Evolutionary conservation across 2,113 vertebrate genomes (phyloP).

Genomic region (Bujurquina vittata): DNA sequence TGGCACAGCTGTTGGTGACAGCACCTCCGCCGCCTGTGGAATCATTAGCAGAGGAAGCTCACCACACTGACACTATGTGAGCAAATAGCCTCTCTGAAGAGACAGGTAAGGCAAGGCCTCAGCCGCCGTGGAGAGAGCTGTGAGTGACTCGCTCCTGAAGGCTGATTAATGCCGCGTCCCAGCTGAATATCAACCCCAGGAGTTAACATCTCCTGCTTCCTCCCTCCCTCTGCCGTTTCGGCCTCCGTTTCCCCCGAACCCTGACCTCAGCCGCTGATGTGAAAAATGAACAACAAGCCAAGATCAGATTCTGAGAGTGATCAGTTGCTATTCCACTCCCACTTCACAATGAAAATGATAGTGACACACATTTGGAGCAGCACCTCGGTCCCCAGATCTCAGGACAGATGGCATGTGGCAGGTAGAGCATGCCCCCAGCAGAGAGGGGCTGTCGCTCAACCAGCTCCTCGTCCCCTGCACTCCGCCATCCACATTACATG

Average conservation of each 20-base stretch:
- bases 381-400: conserved; percentile 52
- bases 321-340: not conserved
- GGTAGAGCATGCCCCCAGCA: conserved; percentile 29
- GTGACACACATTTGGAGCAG: conserved; percentile 32
- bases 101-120: conserved; percentile 50
- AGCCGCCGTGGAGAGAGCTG: conserved; percentile 4
- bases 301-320: conserved; percentile 14
- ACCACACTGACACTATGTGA: conserved; percentile 49
- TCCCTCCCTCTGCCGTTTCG: not conserved
- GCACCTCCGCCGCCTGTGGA: conserved; percentile 37
- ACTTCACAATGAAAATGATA: conserved; percentile 29
- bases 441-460: conserved; percentile 18
- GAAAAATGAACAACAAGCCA: conserved; percentile 18
- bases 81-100: conserved; percentile 60
- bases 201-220: conserved; percentile 15
- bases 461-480: conserved; percentile 11
- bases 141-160: conserved; percentile 12
- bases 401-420: conserved; percentile 59
- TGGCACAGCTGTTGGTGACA: conserved; percentile 44
- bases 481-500: conserved; percentile 53
- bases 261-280: conserved; percentile 12
- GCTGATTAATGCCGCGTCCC: conserved; percentile 50
- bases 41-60: conserved; percentile 60
- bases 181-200: conserved; percentile 14
- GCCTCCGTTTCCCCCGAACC: conserved; percentile 3